A percentile compares a stretch with the other conserved stretches of the same genome.
Conservation (phyloP, 2,113 vertebrate genomes). For the Mesocricetus auratus region DNA sequence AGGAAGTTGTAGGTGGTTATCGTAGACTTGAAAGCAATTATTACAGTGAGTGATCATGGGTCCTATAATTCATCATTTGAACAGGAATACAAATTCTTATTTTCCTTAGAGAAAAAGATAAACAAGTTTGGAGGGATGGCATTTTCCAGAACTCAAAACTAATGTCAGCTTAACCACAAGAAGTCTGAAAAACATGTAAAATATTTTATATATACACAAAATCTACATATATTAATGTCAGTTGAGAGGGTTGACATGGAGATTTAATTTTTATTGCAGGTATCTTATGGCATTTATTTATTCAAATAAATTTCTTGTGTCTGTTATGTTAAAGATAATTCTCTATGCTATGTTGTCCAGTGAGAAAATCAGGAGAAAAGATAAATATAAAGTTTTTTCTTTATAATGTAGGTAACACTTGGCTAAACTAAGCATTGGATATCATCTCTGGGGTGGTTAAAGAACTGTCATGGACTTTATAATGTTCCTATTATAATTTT, state of each 20-base stretch:
- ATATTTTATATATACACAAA: neutral
- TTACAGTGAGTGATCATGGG: neutral
- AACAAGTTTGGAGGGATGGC: neutral
- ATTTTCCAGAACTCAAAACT: neutral
- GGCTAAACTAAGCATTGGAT: neutral
- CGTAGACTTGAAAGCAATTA: neutral
- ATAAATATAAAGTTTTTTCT: constrained; percentile 11
- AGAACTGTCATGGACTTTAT: neutral
- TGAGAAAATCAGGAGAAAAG: neutral
- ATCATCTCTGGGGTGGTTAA: neutral
- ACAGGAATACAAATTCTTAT: neutral
- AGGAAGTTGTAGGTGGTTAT: neutral
- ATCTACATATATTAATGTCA: neutral
- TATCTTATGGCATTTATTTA: neutral
- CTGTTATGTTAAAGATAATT: constrained; percentile 11
- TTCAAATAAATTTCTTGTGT: neutral
- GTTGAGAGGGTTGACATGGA: neutral
- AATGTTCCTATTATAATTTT: neutral
- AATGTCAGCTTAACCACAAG: neutral
- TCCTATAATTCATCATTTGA: neutral
- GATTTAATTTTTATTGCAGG: neutral
- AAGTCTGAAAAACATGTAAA: neutral
- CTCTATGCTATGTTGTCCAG: neutral
- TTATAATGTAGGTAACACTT: neutral
- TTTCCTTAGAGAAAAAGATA: neutral